Evolutionary conservation across 2,113 vertebrate genomes (phyloP).

Genomic region (Ciconia stormi): DNA sequence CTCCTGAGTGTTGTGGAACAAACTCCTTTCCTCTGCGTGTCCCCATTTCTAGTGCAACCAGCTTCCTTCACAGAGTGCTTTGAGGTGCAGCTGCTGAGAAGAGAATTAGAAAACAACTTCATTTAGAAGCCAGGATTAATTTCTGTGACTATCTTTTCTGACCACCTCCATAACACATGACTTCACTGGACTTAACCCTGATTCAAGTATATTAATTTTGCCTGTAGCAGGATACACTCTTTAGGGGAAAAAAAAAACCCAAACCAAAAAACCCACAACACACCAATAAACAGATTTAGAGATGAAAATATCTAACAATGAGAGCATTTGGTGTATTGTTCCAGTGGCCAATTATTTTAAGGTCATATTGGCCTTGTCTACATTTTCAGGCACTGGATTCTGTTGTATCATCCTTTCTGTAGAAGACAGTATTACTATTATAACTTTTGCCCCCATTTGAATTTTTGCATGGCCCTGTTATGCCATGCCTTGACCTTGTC

Average conservation of each 20-base stretch:
- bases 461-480: neutral
- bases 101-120: neutral
- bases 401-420: neutral
- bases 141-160: neutral
- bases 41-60: neutral
- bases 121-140: neutral
- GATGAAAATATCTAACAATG: neutral
- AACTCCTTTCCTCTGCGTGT: neutral
- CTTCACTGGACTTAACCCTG: neutral
- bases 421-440: neutral
- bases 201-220: neutral
- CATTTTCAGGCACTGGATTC: neutral
- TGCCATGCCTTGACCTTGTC: neutral
- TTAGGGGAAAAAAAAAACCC: neutral
- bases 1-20: neutral
- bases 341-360: neutral
- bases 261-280: neutral
- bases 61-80: neutral
- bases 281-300: neutral
- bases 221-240: neutral
- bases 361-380: neutral
- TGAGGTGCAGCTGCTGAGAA: neutral
- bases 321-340: neutral
- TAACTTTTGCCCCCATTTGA: neutral
- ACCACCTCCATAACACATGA: neutral